Evolutionary conservation across 2,797 vertebrate species (phyloP).

Genomic region (Nothura maculosa): DNA sequence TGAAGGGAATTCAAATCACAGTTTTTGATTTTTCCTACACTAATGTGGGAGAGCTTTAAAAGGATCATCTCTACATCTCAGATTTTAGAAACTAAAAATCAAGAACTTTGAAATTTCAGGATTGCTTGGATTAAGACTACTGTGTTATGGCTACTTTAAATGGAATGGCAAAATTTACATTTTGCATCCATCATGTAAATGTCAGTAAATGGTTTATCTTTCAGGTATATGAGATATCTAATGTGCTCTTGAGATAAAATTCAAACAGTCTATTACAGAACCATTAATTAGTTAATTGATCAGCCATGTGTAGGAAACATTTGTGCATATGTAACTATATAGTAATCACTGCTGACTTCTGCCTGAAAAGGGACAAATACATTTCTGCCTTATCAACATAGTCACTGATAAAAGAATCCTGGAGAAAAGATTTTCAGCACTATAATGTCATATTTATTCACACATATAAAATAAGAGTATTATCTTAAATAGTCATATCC

Average conservation of each 20-base stretch:
- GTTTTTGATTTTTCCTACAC: neutral
- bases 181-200: neutral
- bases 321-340: neutral
- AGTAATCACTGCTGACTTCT: neutral
- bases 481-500: neutral
- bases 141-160: neutral
- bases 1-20: neutral
- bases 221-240: neutral
- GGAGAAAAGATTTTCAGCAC: neutral
- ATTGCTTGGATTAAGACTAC: neutral
- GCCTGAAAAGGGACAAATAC: neutral
- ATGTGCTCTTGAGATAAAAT: neutral
- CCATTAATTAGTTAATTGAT: neutral
- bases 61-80: neutral
- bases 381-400: neutral
- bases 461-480: neutral
- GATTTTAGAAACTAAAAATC: neutral
- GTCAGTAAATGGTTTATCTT: neutral
- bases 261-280: neutral
- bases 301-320: neutral
- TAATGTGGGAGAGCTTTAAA: neutral
- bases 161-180: neutral
- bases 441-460: neutral
- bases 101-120: neutral
- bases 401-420: accelerated